Conservation (phyloP, 2,888 invertebrate species). For the Uloborus plumipes region DNA sequence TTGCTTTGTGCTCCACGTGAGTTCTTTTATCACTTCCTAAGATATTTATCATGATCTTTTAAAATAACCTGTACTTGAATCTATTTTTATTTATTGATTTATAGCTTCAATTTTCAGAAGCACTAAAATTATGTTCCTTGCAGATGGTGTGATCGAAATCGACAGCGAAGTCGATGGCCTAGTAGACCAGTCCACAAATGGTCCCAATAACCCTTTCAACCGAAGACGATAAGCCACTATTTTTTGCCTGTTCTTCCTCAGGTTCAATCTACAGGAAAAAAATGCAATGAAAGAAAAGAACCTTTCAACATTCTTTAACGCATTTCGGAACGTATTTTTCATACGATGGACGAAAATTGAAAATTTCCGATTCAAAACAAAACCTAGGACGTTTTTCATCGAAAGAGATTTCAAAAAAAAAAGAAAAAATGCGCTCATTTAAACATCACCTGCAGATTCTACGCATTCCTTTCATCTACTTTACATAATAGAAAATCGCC, state of each 20-base stretch:
- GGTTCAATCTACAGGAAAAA: conserved; percentile 8
- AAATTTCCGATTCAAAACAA: no score
- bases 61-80: no score
- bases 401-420: no score
- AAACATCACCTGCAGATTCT: neutral
- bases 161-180: conserved; percentile 50
- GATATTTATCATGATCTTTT: no score
- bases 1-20: no score
- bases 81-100: no score
- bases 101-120: neutral
- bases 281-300: neutral
- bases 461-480: conserved; percentile 18
- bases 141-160: conserved; percentile 56
- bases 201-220: conserved; percentile 53
- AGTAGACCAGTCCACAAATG: conserved; percentile 48
- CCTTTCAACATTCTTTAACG: no score
- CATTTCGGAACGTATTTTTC: no score
- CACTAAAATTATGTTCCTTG: neutral
- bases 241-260: neutral
- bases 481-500: neutral
- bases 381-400: no score
- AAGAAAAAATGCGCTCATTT: neutral
- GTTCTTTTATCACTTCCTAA: no score
- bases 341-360: no score
- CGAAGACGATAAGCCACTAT: conserved; percentile 39